Evolutionary conservation across 2,888 invertebrate species (phyloP), one percentile per base, ranked within the genome.

Genomic region (Oscheius sp.): DNA sequence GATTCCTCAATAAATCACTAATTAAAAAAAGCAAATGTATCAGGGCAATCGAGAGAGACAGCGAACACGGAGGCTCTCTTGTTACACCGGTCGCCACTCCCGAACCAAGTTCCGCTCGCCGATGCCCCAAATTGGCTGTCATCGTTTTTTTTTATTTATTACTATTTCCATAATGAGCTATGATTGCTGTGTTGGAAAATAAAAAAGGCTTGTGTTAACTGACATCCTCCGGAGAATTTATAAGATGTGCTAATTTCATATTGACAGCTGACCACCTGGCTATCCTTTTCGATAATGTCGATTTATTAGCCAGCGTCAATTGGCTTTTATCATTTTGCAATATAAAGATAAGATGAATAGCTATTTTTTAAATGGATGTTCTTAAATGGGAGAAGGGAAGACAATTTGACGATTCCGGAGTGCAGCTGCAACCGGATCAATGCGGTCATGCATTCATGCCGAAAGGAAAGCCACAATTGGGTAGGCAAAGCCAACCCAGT

Each of bases 11-110:
- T 54, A 54, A 54, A 54, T 54, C 54, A 33, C 33, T n/a, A n/a
- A 54, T 33, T 54, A 33, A 54, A 54, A 54, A 32, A 54, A 54
- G 54, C 54, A 32, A 47, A 47, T 22, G n/a, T 36, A 8, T 36
- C 36, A 14, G 8, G 8, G 36, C 36, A 8, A 17, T n/a, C 14
- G 9, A 6, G 9, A 24, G 33, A 33, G 54, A 32, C 20, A 28
- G 54, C 54, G 54, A 54, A 54, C 54, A 51, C 30, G 17, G 33
- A 54, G 17, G 22, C 20, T 47, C 47, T 47, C 47, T 4, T 47
- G 47, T 47, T 47, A 47, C 32, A 33, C 33, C 33, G 32, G 17
- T 4, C 32, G 32, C 54, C 22, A 24, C 20, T 33, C 20, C 6
- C 20, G 54, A n/a, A 50, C 20, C 24, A 50, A 50, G 26, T 50